Base-by-base conservation (phyloP, 2,888 invertebrate genomes). In the Perizoma affinitatum region DNA sequence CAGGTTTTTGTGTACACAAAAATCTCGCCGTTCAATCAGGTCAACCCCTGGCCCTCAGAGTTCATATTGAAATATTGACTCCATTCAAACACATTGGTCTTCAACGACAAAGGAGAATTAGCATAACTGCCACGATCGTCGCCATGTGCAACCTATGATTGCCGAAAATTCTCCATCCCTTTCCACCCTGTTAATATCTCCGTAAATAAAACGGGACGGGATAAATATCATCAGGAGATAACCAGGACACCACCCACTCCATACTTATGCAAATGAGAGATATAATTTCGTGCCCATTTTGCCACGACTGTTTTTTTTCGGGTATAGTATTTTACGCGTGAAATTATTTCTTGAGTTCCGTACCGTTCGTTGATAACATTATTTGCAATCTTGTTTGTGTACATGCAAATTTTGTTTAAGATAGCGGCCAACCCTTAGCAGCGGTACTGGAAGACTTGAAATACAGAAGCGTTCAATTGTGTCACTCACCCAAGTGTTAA, bases 211-310 rank as follows among this genome's bases (percentile, higher is more conserved):
- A 60, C 54, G 48, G 46, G 63, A 65, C 51, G 54, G 69, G 56
- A 62, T 59, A 59, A 67, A 69, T 65, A 70, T 65, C 66, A 68
- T 68, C 66, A 64, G 57, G 59, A 70, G 68, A 71, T 68, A 72
- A 67, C 66, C 58, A 58, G 61, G 61, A 57, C 54, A 48, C 66
- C 63, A 55, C 65, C 67, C 61, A 58, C 67, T 58, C 65, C 71
- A 70, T 73, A 71, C 69, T 73, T 73, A 73, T 72, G 71, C 67
- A 73, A 73, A 73, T 70, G 63, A 66, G 65, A 55, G 52, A 68
- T 68, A 73, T 73, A 69, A 73, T 73, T 73, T 73, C 53, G 70
- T 64, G 63, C 67, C 67, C 68, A 66, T 70, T 70, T 66, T 65
- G 63, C 64, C 56, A 54, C 66, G 67, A 69, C 65, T 62, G 46